A percentile compares a stretch with the other conserved stretches of the same genome.
Conservation (phyloP, 2,888 invertebrate genomes). For the Iselma pallidipennis region DNA sequence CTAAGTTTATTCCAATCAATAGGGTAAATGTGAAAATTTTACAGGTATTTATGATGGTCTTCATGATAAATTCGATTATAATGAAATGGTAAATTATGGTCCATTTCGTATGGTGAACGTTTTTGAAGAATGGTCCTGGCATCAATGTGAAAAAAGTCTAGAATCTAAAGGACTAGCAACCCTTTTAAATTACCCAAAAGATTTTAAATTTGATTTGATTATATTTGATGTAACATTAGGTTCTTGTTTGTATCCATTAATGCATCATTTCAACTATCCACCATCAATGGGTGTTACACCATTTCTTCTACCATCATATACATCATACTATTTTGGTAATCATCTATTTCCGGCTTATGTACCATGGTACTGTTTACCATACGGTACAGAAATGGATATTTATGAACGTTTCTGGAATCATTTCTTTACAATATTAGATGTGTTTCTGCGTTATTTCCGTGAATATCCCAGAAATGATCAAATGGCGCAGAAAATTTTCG, state of each 20-base stretch:
- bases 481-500: slow-evolving; percentile 29
- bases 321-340: slow-evolving; percentile 28
- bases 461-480: slow-evolving; percentile 17
- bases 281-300: slow-evolving; percentile 37
- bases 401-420: slow-evolving; percentile 33
- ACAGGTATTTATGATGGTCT: slow-evolving; percentile 8
- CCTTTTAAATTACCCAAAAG: slow-evolving; percentile 38
- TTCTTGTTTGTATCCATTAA: slow-evolving; percentile 38
- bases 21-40: no score
- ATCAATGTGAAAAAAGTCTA: neutral
- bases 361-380: slow-evolving; percentile 32
- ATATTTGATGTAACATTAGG: slow-evolving; percentile 39
- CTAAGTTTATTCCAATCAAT: no score
- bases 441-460: neutral
- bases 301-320: slow-evolving; percentile 25
- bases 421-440: slow-evolving; percentile 19
- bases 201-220: slow-evolving; percentile 44
- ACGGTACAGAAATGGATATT: slow-evolving; percentile 33
- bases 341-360: slow-evolving; percentile 33
- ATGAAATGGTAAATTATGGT: slow-evolving; percentile 5
- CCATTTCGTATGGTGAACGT: neutral
- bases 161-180: slow-evolving; percentile 36
- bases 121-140: slow-evolving; percentile 2
- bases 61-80: slow-evolving; percentile 3
- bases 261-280: slow-evolving; percentile 43